Evolutionary conservation across 2,797 vertebrate genomes (phyloP).

Genomic region (Helostoma temminkii): DNA sequence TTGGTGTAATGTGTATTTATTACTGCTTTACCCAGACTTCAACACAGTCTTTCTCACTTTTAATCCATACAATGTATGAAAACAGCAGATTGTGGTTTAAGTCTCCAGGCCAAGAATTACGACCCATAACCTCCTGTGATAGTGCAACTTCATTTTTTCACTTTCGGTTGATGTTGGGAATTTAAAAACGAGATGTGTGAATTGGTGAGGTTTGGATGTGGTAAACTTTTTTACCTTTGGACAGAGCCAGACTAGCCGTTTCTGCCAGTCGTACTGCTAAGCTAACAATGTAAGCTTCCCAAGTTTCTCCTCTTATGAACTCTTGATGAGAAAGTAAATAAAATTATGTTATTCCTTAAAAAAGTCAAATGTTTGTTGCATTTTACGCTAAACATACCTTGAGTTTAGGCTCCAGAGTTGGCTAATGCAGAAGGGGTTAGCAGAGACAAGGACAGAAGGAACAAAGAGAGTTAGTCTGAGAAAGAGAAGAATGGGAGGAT

Average conservation of each 20-base stretch:
- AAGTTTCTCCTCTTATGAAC: not conserved
- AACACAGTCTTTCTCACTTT: not conserved
- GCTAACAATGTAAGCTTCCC: too few relatives aligned
- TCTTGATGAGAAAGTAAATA: too few relatives aligned
- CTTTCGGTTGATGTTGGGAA: too few relatives aligned
- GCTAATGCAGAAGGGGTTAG: slow-evolving; percentile 49
- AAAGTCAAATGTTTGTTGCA: not conserved
- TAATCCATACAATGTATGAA: too few relatives aligned
- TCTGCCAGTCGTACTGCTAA: not conserved
- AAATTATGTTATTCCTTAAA: not conserved
- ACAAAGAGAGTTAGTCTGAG: not conserved
- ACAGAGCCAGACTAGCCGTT: not conserved
- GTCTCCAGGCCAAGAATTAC: not conserved
- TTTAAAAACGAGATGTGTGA: too few relatives aligned
- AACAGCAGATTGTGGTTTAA: not conserved
- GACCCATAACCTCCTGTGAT: too few relatives aligned
- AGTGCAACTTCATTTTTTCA: too few relatives aligned
- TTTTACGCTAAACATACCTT: slow-evolving; percentile 67
- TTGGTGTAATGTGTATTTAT: too few relatives aligned
- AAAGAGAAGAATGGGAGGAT: not conserved
- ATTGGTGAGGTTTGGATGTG: too few relatives aligned
- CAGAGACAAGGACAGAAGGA: slow-evolving; percentile 20
- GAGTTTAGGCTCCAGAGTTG: slow-evolving; percentile 74
- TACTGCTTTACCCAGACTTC: too few relatives aligned
- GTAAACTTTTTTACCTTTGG: not conserved